Percentiles rank a stretch among this genome's conserved stretches.
Evolutionary conservation across 1,140 invertebrate species (phyloP).

Genomic region (Brachionus calyciflorus): DNA sequence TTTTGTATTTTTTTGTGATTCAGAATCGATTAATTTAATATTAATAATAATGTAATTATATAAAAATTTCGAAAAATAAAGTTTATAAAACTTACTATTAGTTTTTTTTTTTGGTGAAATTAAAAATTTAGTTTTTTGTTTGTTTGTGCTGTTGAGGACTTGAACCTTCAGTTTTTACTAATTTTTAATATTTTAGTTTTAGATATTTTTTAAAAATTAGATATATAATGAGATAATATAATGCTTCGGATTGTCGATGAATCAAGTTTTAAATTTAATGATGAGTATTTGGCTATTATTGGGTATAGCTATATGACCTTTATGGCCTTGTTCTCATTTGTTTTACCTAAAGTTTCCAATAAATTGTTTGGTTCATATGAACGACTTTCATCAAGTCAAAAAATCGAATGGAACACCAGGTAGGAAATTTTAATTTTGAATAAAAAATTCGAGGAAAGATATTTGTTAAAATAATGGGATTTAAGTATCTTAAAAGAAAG

Average conservation of each 20-base stretch:
- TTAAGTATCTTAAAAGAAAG: too few relatives aligned
- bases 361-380: not conserved
- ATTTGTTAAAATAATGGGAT: too few relatives aligned
- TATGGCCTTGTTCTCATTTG: not conserved
- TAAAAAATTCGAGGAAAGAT: too few relatives aligned
- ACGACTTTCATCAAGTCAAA: not conserved
- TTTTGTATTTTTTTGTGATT: not conserved
- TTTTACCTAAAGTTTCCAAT: not conserved
- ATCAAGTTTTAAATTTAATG: constrained; percentile 19
- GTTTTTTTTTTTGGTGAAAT: not conserved
- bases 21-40: not conserved
- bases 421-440: too few relatives aligned
- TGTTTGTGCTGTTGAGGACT: too few relatives aligned
- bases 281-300: constrained; percentile 27
- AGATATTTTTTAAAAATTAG: too few relatives aligned
- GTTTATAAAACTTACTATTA: too few relatives aligned
- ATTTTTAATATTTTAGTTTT: too few relatives aligned
- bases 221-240: constrained; percentile 20
- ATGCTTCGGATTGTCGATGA: constrained; percentile 42
- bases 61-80: not conserved
- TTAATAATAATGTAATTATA: not conserved
- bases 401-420: constrained; percentile 49
- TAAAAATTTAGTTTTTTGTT: not conserved
- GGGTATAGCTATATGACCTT: not conserved
- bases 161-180: too few relatives aligned